phyloP scores from a whole-genome alignment of 1,140 invertebrate genomes.

The Rhopalosiphum padi region DNA sequence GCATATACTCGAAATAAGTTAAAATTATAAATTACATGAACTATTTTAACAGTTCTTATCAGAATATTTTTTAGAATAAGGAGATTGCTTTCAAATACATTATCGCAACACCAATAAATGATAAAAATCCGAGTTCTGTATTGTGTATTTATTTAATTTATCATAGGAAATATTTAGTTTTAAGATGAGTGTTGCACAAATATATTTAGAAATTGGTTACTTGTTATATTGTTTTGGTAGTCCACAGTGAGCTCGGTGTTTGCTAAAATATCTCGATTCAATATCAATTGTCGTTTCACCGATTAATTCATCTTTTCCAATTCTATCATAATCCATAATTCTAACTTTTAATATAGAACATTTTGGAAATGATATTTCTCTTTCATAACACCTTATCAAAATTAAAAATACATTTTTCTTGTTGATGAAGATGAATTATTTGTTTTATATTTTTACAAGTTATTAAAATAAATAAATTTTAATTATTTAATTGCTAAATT shows the following conservation, averaged over 20 bases:
- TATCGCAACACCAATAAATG: no score
- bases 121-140: background rate
- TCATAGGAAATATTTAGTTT: no score
- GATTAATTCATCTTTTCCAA: conserved; percentile 78
- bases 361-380: conserved; percentile 75
- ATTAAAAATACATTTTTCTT: background rate
- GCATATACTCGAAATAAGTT: no score
- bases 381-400: conserved; percentile 74
- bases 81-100: no score
- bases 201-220: conserved; percentile 63
- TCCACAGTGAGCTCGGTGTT: conserved; percentile 80
- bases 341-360: conserved; percentile 77
- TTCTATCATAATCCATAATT: conserved; percentile 78
- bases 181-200: no score
- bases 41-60: no score
- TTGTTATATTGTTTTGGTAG: conserved; percentile 73
- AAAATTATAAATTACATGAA: no score
- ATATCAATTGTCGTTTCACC: conserved; percentile 85
- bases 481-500: no score
- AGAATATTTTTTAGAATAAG: no score
- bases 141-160: no score
- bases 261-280: conserved; percentile 84
- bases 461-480: no score
- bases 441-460: no score
- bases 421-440: background rate